Evolutionary conservation across 2,113 vertebrate species (phyloP), one percentile per base, ranked within the genome.

Genomic region (Nansenia antarctica): DNA sequence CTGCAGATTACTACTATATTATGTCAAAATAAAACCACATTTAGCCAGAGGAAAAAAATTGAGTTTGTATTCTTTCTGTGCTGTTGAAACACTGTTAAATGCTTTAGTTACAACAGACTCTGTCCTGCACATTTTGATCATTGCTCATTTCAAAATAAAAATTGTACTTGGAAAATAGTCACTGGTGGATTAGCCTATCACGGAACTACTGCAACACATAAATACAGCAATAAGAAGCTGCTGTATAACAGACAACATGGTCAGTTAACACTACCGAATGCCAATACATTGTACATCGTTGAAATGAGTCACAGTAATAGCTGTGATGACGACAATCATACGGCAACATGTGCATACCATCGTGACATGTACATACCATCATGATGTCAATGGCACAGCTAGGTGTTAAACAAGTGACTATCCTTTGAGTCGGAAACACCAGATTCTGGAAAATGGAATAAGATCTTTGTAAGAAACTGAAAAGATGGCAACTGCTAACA

Each of bases 1-100:
- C 68, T 18, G 37, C 76, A 76, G 57, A 62, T 55, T 78, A 78
- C 39, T 58, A 54, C 73, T 65, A 73, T 45, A 69, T 64, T 39
- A 78, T 47, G 73, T 80, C 71, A 84, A 85, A 82, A 85, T 80
- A 29, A 86, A 83, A 85, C 72, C 82, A 79, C 68, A 81, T 84
- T 79, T 78, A 82, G 67, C 79, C 64, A 72, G 65, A 78, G 64
- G 72, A 63, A 69, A 67, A 85, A 84, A 85, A 83, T 76, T 14
- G 76, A 65, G 59, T 67, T 37, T 71, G 14, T 31, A 62, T 42
- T 47, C 35, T 72, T 72, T 55, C 60, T 37, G 73, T 72, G 5
- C 61, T 49, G 29, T 3, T 53, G 22, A 83, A 82, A 85, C 78
- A 80, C 76, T 69, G 79, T 72, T 77, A 62, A 74, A 74, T 7